Evolutionary conservation across 1,140 invertebrate genomes (phyloP).

Genomic region (Hycleus phaleratus): DNA sequence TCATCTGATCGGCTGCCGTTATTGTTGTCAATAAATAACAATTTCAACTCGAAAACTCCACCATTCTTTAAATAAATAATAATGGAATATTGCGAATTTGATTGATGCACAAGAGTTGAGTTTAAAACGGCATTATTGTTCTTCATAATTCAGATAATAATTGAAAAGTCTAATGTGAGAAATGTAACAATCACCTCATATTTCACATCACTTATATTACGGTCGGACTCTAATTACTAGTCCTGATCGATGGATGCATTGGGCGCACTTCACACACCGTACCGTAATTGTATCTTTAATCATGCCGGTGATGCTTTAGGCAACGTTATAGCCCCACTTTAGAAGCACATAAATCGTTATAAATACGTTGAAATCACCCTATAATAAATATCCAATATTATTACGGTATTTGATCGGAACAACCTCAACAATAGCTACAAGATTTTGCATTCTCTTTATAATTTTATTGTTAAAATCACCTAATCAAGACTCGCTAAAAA

Average conservation of each 20-base stretch:
- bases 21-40: too few relatives aligned
- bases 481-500: not conserved
- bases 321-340: conserved; percentile 7
- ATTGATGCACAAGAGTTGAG: too few relatives aligned
- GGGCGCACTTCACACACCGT: conserved; percentile 8
- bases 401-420: not conserved
- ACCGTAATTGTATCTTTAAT: conserved; percentile 11
- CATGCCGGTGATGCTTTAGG: conserved; percentile 5
- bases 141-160: conserved; percentile 11
- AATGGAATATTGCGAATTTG: too few relatives aligned
- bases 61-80: too few relatives aligned
- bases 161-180: conserved; percentile 15
- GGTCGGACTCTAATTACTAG: conserved; percentile 12
- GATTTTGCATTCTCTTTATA: not conserved
- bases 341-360: conserved; percentile 10
- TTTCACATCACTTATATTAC: conserved; percentile 11
- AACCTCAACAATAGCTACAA: not conserved
- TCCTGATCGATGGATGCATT: conserved; percentile 11
- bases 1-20: too few relatives aligned
- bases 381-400: conserved; percentile 6
- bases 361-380: conserved; percentile 10
- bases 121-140: too few relatives aligned
- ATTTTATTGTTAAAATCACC: not conserved
- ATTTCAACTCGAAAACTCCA: too few relatives aligned
- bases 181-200: conserved; percentile 11